Evolutionary conservation across 2,888 invertebrate species (phyloP).

Genomic region (Dynastes tityus): DNA sequence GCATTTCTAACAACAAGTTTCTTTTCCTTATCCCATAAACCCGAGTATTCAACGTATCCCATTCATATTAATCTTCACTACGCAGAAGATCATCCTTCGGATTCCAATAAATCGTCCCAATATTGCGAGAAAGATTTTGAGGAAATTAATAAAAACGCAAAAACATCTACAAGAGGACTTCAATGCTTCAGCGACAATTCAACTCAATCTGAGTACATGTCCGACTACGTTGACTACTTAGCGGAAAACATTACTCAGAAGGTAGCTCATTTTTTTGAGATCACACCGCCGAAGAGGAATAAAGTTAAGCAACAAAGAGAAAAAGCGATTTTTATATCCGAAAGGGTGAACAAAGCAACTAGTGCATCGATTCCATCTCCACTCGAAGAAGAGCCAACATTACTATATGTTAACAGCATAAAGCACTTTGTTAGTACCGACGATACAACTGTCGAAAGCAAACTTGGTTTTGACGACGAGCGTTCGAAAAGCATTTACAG

Average conservation of each 20-base stretch:
- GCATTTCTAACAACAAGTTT: conserved; percentile 40
- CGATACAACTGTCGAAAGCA: conserved; percentile 38
- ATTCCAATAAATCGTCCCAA: conserved; percentile 32
- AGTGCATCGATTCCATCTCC: not conserved
- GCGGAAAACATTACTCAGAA: conserved; percentile 29
- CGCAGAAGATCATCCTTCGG: not conserved
- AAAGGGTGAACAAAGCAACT: conserved; percentile 7
- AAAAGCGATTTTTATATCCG: not conserved
- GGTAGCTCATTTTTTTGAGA: conserved; percentile 43
- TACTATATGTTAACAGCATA: conserved; percentile 32
- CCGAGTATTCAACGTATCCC: conserved; percentile 34
- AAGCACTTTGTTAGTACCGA: conserved; percentile 35
- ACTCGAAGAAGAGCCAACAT: conserved; percentile 16
- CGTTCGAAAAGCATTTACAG: not conserved
- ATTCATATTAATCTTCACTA: conserved; percentile 37
- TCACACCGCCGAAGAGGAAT: conserved; percentile 24
- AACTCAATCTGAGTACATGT: conserved; percentile 30
- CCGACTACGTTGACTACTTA: conserved; percentile 8
- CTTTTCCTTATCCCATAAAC: conserved; percentile 25
- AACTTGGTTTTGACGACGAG: conserved; percentile 10
- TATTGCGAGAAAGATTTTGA: conserved; percentile 33
- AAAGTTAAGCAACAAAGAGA: not conserved
- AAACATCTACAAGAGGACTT: conserved; percentile 44
- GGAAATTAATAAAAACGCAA: conserved; percentile 18
- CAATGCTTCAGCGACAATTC: conserved; percentile 34